Evolutionary conservation across 2,888 invertebrate species (phyloP), one percentile per base, ranked within the genome.

Genomic region (Lomographa bimaculata): DNA sequence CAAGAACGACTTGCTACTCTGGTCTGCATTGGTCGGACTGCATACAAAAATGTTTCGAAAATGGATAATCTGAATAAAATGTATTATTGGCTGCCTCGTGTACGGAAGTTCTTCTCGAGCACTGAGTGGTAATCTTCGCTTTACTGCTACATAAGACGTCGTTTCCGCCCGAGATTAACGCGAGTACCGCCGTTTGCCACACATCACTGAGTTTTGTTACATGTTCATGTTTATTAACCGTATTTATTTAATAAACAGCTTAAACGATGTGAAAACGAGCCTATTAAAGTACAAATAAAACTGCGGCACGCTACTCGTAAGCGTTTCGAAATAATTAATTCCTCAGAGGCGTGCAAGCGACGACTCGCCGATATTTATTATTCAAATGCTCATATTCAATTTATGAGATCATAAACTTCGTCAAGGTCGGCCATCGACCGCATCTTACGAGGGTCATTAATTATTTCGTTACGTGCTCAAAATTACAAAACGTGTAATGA

Each of bases 121-220:
- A n/a, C n/a, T n/a, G n/a, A n/a, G n/a, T n/a, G n/a, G 54, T 68
- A 68, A 68, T 71, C 71, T 65, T 58, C 35, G 51, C 56, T 62
- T 58, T 60, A 44, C 54, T 47, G 57, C 60, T 61, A 64, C 59
- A 60, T 45, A 66, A 69, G 61, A 55, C 57, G 55, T 50, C 57
- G 60, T 64, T 62, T 59, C 57, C 60, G 54, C 42, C 49, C 38
- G 46, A 64, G 61, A 71, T 70, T 66, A 69, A 57, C 55, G 37
- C 32, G 34, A 47, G 32, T 26, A 27, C 41, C 37, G 24, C 35
- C 39, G 35, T 49, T 53, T 40, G 46, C 47, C 55, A 46, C 46
- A 47, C 43, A 46, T 47, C 50, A 50, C 46, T 49, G 46, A 40
- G 42, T 48, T 44, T 33, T 46, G 37, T 48, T 46, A 42, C n/a